Base-by-base conservation (phyloP, 2,113 vertebrate species). In the Colaptes auratus region DNA sequence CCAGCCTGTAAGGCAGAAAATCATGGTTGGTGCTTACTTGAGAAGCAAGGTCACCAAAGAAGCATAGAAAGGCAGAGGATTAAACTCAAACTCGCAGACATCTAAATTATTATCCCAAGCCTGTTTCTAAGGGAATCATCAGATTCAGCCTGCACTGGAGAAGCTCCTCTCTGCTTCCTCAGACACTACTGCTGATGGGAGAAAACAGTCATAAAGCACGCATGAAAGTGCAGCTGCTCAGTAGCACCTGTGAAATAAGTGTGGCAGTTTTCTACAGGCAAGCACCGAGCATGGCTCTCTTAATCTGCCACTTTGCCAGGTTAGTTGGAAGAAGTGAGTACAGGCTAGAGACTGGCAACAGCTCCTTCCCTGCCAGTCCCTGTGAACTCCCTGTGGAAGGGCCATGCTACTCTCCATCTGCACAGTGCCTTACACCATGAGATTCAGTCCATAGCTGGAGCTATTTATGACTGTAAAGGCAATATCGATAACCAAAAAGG, bases 341-440 rank as follows among this genome's bases (percentile, higher is more conserved):
- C 63, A 64, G 59, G 15, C 52, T 60, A 10, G 21, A 25, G 64
- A 78, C 25, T 23, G 36, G 24, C 27, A 36, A 17, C n/a, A n/a
- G 30, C n/a, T 81, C 31, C 60, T 90, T 83, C 74, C 25, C 23
- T 50, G 50, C 19, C 60, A 46, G 56, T 52, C 42, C 42, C 53
- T 48, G 58, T 36, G 71, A 79, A 46, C 31, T 53, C 33, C 55
- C 18, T 0, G 0, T 69, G 76, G 64, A 85, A 63, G 8, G 39
- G 19, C 8, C 61, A 64, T 16, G 8, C n/a, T 12, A 25, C 25
- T 89, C 55, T 60, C 11, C 53, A 10, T 10, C 66, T 60, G 44
- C 71, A 44, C 31, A 9, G 31, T 35, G 33, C 70, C 39, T 75
- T 1, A 1, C 35, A 15, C n/a, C 0, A 0, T 25, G 56, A 24